Evolutionary conservation across 2,113 vertebrate species (phyloP), one percentile per base, ranked within the genome.

Genomic region (Scatophagus argus): DNA sequence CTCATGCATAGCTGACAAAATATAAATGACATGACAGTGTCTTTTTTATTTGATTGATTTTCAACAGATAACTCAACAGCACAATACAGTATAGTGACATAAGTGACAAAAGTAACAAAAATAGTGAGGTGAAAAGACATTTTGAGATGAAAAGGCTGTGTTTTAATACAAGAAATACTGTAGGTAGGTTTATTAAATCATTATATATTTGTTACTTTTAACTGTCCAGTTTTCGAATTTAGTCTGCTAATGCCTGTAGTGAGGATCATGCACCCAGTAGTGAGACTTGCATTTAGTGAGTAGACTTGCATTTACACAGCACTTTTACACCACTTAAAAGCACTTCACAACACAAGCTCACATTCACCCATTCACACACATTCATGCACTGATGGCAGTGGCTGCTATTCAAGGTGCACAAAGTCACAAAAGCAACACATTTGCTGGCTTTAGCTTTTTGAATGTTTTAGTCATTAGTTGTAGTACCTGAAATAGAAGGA

Each of bases 71-170:
- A 31, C 19, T 4, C 8, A 63, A 41, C 17, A 27, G 23, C 70
- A 41, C 34, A 44, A 34, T 17, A 39, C 29, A 34, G 4, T n/a
- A 16, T 9, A 27, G 32, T 32, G 60, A 21, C 4, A 14, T 32
- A 19, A 70, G n/a, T n/a, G 46, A 23, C 46, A 44, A 44, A 44
- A 44, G 43, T 6, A 39, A 80, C 4, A 29, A 74, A 52, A 60
- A n/a, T 34, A 25, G 25, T 25, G 13, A 64, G 4, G 25, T 47
- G 2, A 49, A 61, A n/a, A 46, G 25, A 39, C 3, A 47, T 14
- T 34, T 62, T 46, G 1, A 32, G n/a, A n/a, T n/a, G n/a, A 46
- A 67, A 58, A 64, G 46, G 46, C 14, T 25, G 39, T 16, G 3
- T 29, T 27, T 66, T 17, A 21, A n/a, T 46, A 9, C 27, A 25